Evolutionary conservation across 2,888 invertebrate species (phyloP).

Genomic region (Panorpa germanica): DNA sequence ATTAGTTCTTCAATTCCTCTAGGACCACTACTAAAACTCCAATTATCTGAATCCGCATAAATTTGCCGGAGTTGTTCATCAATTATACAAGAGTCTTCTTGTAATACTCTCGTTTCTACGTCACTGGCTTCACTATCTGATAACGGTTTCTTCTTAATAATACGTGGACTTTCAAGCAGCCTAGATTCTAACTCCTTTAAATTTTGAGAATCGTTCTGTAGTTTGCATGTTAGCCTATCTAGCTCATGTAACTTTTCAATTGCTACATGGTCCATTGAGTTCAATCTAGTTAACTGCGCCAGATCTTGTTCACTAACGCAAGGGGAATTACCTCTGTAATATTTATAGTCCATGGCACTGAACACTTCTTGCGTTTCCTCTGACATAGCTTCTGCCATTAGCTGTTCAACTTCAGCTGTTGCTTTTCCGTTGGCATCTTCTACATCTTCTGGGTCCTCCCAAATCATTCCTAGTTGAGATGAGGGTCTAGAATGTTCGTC

Average conservation of each 20-base stretch:
- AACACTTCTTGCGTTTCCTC: constrained; percentile 44
- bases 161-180: constrained; percentile 46
- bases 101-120: constrained; percentile 35
- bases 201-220: constrained; percentile 61
- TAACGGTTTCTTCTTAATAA: constrained; percentile 20
- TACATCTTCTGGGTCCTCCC: constrained; percentile 65
- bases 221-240: constrained; percentile 54
- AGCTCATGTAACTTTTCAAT: constrained; percentile 62
- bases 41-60: constrained; percentile 42
- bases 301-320: constrained; percentile 62
- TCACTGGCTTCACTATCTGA: constrained; percentile 33
- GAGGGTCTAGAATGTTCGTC: constrained; percentile 41
- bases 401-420: constrained; percentile 19
- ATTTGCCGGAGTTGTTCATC: constrained; percentile 51
- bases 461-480: constrained; percentile 69
- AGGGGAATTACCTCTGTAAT: constrained; percentile 54
- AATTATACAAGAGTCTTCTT: constrained; percentile 43
- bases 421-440: constrained; percentile 32
- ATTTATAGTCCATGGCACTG: constrained; percentile 59
- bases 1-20: constrained; percentile 39
- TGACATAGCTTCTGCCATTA: constrained; percentile 29
- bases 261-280: constrained; percentile 57
- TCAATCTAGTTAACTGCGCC: constrained; percentile 53
- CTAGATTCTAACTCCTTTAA: constrained; percentile 54
- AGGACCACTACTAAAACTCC: constrained; percentile 48